A percentile compares a stretch with the other conserved stretches of the same genome.
phyloP scores from a whole-genome alignment of 2,888 invertebrate species.

The Eumerus sabulonum region DNA sequence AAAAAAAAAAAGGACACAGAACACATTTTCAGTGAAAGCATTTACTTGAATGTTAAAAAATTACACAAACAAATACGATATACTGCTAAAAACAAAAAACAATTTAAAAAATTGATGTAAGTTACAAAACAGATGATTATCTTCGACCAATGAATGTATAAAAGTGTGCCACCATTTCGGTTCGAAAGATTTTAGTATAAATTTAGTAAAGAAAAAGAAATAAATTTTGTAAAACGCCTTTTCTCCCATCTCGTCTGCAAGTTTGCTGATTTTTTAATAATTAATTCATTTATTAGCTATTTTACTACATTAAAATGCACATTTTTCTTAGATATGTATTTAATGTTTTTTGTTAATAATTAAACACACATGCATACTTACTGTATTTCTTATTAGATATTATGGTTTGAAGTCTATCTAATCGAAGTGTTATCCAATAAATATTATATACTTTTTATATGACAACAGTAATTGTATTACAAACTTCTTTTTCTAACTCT shows the following conservation, averaged over 20 bases:
- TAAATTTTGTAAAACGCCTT: slow-evolving; percentile 4
- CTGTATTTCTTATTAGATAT: slow-evolving; percentile 53
- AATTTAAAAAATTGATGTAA: slow-evolving; percentile 12
- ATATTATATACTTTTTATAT: slow-evolving; percentile 35
- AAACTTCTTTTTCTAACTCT: slow-evolving; percentile 43
- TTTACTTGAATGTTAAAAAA: slow-evolving; percentile 44
- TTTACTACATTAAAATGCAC: slow-evolving; percentile 34
- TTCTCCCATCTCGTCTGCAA: neutral
- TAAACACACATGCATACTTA: slow-evolving; percentile 11
- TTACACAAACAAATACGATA: slow-evolving; percentile 9
- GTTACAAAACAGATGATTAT: slow-evolving; percentile 31
- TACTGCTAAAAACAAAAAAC: slow-evolving; percentile 45
- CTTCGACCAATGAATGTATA: slow-evolving; percentile 66
- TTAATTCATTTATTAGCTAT: neutral
- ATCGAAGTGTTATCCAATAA: slow-evolving; percentile 42
- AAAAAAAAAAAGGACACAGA: slow-evolving; percentile 36
- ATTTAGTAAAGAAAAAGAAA: slow-evolving; percentile 54
- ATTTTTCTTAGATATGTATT: slow-evolving; percentile 45
- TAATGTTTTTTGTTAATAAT: slow-evolving; percentile 8
- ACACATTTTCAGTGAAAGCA: slow-evolving; percentile 62
- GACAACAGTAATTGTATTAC: slow-evolving; percentile 41
- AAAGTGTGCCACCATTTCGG: slow-evolving; percentile 64
- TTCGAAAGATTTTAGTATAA: slow-evolving; percentile 64
- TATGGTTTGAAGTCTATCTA: slow-evolving; percentile 10
- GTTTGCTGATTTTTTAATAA: neutral